Percentiles rank a stretch among this genome's conserved stretches.
These are phyloP conservation scores for Nanorana parkeri DNA, from an alignment of 2,113 vertebrate species.

Conservation along the genomic window DNA sequence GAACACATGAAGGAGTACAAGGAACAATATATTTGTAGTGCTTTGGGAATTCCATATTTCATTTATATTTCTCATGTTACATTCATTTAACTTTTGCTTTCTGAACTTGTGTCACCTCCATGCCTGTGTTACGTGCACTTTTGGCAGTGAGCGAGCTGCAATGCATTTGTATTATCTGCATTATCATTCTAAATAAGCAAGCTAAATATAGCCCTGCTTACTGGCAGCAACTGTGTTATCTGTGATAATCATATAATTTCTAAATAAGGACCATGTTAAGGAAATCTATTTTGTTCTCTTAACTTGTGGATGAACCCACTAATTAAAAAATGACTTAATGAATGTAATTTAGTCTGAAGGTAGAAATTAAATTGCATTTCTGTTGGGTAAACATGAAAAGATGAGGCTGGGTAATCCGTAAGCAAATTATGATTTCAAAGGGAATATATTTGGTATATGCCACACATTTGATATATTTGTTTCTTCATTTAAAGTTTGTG, in stretches of 20 bases:
- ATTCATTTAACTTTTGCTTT: slow-evolving; percentile 12
- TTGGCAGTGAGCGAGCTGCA: slow-evolving; percentile 13
- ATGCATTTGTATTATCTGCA: slow-evolving; percentile 32
- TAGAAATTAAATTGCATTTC: slow-evolving; percentile 32
- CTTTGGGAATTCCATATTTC: background rate
- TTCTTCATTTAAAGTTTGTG: no score
- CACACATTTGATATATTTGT: no score
- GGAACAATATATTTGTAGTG: background rate
- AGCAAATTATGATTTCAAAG: no score
- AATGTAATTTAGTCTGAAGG: slow-evolving; percentile 27
- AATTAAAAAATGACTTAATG: slow-evolving; percentile 22
- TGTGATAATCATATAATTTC: slow-evolving; percentile 19
- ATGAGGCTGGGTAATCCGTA: background rate
- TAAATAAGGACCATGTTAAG: slow-evolving; percentile 12
- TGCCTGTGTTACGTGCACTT: slow-evolving; percentile 3
- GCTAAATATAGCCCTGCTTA: slow-evolving; percentile 17
- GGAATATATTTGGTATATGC: no score
- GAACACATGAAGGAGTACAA: background rate
- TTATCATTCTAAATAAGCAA: slow-evolving; percentile 24
- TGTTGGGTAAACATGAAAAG: background rate
- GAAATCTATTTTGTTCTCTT: slow-evolving; percentile 36
- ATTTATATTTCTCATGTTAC: slow-evolving; percentile 40
- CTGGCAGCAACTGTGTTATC: background rate
- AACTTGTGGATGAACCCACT: slow-evolving; percentile 22
- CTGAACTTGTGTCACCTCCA: slow-evolving; percentile 5